A percentile compares a stretch with the other conserved stretches of the same genome.
Conservation (phyloP, 64 coral and sea anemone genomes). For the Acropora yongei region DNA sequence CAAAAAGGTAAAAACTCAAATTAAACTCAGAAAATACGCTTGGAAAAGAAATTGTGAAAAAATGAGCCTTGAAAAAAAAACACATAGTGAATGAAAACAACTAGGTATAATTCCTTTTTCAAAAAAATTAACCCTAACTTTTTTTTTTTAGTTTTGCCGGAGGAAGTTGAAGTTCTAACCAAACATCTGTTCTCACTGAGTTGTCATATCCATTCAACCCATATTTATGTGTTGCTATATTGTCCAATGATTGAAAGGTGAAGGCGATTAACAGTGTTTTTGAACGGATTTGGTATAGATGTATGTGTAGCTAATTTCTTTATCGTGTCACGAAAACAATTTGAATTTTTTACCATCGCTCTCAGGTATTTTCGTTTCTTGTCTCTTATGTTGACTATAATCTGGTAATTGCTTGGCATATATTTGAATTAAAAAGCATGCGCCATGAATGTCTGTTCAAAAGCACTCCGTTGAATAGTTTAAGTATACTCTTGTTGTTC, state of each 20-base stretch:
- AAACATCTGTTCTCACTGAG: neutral
- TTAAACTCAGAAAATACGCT: too few species aligned
- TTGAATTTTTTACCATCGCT: neutral
- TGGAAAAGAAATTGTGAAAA: too few species aligned
- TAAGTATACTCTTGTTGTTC: neutral
- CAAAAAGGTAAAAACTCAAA: too few species aligned
- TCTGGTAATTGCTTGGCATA: neutral
- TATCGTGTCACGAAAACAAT: neutral
- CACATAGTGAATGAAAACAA: neutral
- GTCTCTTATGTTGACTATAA: neutral
- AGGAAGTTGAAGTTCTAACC: neutral
- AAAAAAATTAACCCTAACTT: neutral
- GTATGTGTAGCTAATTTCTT: neutral
- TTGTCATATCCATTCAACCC: neutral
- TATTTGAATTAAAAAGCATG: neutral
- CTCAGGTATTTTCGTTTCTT: neutral
- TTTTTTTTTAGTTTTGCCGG: neutral
- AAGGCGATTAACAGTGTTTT: too few species aligned
- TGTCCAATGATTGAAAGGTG: too few species aligned
- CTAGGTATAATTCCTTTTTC: neutral
- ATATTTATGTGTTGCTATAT: neutral
- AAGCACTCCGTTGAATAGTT: neutral
- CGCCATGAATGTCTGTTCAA: neutral
- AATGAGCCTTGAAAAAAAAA: too few species aligned
- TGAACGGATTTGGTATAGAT: too few species aligned